phyloP scores from a whole-genome alignment of 2,113 vertebrate species.

The Actenoides lindsayi region DNA sequence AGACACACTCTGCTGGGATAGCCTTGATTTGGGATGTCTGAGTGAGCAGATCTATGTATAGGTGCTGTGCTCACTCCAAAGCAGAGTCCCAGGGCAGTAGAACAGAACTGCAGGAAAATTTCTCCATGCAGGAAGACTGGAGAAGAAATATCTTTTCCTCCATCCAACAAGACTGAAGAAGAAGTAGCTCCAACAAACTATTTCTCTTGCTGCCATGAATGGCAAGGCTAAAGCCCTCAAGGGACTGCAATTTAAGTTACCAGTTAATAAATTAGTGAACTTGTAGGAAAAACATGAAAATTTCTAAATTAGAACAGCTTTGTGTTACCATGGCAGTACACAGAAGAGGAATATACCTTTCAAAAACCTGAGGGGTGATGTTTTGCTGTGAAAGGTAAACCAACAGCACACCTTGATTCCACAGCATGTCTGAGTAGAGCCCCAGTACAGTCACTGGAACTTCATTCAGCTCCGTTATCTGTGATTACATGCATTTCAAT shows the following conservation, averaged over 20 bases:
- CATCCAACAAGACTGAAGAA: not conserved
- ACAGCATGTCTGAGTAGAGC: fast-evolving
- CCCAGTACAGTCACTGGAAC: not conserved
- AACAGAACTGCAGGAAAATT: not conserved
- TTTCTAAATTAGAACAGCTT: not conserved
- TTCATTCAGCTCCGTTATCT: not conserved
- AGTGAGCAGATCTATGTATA: not conserved
- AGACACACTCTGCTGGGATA: not conserved
- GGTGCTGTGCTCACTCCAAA: not conserved
- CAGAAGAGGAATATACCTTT: not conserved
- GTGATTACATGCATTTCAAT: not conserved
- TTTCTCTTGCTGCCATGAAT: not conserved
- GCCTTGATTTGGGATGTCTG: not conserved
- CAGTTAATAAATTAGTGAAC: not conserved
- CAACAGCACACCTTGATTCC: not conserved
- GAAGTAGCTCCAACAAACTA: not conserved
- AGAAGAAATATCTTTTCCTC: not conserved
- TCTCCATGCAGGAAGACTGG: not conserved
- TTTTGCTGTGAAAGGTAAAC: not conserved
- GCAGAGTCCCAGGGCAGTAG: not conserved
- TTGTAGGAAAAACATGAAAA: not conserved
- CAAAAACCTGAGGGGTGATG: not conserved
- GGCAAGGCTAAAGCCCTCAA: not conserved
- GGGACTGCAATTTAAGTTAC: not conserved
- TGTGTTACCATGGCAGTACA: not conserved